These are phyloP conservation scores for Spea hammondii DNA, from an alignment of 2,797 vertebrate species.

Conservation along the genomic window DNA sequence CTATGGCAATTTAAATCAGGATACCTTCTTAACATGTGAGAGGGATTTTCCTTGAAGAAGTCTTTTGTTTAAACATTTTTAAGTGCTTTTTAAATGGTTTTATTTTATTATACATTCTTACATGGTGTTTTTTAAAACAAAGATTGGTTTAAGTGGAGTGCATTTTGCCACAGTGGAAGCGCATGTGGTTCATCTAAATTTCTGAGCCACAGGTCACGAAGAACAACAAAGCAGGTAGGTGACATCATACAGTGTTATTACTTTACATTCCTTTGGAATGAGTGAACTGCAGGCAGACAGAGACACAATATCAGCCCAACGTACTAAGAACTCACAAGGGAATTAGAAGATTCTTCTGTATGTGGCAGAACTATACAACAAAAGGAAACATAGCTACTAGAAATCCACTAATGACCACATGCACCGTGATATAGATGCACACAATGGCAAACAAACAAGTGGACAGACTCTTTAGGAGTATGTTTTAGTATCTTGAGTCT, in stretches of 20 bases:
- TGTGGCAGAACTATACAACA: not conserved
- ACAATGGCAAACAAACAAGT: too few relatives aligned
- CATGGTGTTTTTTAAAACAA: too few relatives aligned
- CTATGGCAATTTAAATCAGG: too few relatives aligned
- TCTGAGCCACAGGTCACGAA: not conserved
- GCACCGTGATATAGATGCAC: too few relatives aligned
- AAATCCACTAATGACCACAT: too few relatives aligned
- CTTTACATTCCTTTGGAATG: conserved; percentile 26
- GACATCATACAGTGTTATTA: conserved; percentile 24
- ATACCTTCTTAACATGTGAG: too few relatives aligned
- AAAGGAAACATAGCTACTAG: not conserved
- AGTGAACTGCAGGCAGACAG: conserved; percentile 3
- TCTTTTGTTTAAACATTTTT: too few relatives aligned
- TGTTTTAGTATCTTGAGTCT: not conserved
- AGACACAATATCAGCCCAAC: not conserved
- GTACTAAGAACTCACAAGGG: not conserved
- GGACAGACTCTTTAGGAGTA: too few relatives aligned
- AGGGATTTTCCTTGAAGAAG: too few relatives aligned
- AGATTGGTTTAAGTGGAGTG: too few relatives aligned
- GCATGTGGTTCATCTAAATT: conserved; percentile 4
- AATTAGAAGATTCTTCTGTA: not conserved
- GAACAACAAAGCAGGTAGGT: conserved; percentile 20
- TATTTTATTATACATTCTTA: too few relatives aligned
- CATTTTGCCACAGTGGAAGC: not conserved
- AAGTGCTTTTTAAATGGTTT: too few relatives aligned